A percentile compares a stretch with the other conserved stretches of the same genome.
These are phyloP conservation scores for Amiota minor DNA, from an alignment of 2,888 invertebrate species.

Conservation along the genomic window DNA sequence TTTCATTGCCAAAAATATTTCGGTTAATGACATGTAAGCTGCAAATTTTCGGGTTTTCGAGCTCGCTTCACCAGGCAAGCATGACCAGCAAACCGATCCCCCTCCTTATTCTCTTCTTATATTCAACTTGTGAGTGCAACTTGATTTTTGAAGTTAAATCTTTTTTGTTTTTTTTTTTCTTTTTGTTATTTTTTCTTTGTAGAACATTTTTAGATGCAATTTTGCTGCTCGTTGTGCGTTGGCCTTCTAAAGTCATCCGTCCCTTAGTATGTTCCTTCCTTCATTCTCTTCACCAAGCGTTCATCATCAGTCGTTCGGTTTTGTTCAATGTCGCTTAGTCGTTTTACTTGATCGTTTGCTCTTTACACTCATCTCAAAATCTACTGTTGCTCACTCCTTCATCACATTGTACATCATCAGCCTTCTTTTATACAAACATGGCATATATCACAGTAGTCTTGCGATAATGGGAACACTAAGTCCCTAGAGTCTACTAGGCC, in stretches of 20 bases:
- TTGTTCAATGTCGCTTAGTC: slow-evolving; percentile 33
- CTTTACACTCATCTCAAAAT: neutral
- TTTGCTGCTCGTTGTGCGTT: slow-evolving; percentile 8
- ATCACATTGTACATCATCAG: too few species aligned
- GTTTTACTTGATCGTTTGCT: neutral
- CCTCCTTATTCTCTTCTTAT: neutral
- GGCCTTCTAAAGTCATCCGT: slow-evolving; percentile 9
- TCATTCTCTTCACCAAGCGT: neutral
- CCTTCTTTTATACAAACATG: too few species aligned
- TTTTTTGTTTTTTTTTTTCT: neutral
- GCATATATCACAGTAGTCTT: too few species aligned
- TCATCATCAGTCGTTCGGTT: neutral
- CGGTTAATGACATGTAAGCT: slow-evolving; percentile 32
- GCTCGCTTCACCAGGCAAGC: neutral
- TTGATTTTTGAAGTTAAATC: slow-evolving; percentile 41
- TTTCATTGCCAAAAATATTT: slow-evolving; percentile 36
- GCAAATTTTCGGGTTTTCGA: slow-evolving; percentile 4
- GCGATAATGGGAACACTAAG: too few species aligned
- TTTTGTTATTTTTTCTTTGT: slow-evolving; percentile 3
- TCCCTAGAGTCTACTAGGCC: too few species aligned
- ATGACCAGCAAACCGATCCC: neutral
- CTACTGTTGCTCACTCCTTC: neutral
- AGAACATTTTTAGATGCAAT: slow-evolving; percentile 42
- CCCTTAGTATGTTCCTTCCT: neutral
- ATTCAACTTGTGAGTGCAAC: slow-evolving; percentile 14